Conservation (phyloP, 2,113 vertebrate species). For the Ceuthmochares aereus region DNA sequence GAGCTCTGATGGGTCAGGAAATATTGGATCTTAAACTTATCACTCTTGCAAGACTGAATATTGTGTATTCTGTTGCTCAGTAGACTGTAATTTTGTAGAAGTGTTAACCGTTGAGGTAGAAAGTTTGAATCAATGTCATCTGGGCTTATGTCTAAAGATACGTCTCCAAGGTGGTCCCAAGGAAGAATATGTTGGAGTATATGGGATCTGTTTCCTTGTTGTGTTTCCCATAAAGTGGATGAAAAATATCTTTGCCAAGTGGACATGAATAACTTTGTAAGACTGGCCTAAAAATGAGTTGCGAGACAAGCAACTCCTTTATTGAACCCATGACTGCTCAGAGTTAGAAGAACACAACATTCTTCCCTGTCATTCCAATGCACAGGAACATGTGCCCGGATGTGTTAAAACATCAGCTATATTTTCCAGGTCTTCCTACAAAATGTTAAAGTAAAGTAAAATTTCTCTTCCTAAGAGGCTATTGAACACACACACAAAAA, state of each 20-base stretch:
- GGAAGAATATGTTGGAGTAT: background rate
- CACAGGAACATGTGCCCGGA: rapidly evolving
- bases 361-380: background rate
- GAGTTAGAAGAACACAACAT: background rate
- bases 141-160: background rate
- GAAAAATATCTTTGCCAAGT: background rate
- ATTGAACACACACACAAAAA: background rate
- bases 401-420: background rate
- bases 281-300: background rate
- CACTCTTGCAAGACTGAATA: background rate
- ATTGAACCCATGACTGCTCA: background rate
- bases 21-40: constrained; percentile 13
- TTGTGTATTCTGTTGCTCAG: background rate
- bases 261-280: background rate
- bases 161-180: background rate
- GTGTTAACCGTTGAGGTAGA: background rate
- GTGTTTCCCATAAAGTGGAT: background rate
- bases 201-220: background rate
- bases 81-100: background rate
- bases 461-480: background rate
- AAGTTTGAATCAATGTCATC: background rate
- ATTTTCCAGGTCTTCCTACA: background rate
- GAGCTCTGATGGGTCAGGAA: background rate
- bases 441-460: background rate
- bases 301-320: background rate